These are phyloP conservation scores for Stenodera caucasica DNA, from an alignment of 2,888 invertebrate species.

Conservation along the genomic window DNA sequence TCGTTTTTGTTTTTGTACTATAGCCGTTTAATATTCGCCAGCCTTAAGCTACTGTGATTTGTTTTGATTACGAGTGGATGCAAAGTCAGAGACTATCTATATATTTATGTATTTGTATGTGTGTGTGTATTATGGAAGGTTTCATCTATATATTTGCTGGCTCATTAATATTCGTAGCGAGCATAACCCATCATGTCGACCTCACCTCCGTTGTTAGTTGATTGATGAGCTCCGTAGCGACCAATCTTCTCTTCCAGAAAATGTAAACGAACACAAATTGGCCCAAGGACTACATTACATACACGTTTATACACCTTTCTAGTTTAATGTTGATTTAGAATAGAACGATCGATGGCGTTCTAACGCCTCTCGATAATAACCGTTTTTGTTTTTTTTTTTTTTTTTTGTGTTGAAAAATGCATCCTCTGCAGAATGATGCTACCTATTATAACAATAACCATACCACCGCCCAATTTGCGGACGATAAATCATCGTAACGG, in stretches of 20 bases:
- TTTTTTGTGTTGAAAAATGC: conserved; percentile 34
- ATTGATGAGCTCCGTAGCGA: conserved; percentile 48
- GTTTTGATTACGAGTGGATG: conserved; percentile 38
- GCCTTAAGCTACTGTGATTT: conserved; percentile 31
- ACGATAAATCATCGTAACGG: conserved; percentile 34
- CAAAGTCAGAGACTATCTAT: conserved; percentile 32
- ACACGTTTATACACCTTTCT: conserved; percentile 38
- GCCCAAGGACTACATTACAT: conserved; percentile 47
- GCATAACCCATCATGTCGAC: conserved; percentile 50
- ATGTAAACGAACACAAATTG: conserved; percentile 54
- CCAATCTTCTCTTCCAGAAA: conserved; percentile 42
- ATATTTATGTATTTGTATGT: no score
- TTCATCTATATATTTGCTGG: conserved; percentile 40
- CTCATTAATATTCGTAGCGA: conserved; percentile 53
- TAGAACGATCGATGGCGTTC: conserved; percentile 27
- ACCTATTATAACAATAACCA: conserved; percentile 8
- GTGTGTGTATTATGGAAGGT: conserved; percentile 39
- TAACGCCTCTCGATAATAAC: conserved; percentile 17
- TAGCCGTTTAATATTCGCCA: conserved; percentile 30
- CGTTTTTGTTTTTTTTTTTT: neutral
- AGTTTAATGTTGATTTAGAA: conserved; percentile 36
- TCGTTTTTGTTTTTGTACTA: neutral
- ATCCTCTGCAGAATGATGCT: conserved; percentile 24
- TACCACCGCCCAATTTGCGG: conserved; percentile 27
- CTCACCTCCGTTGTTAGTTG: conserved; percentile 47